Evolutionary conservation across 2,888 invertebrate genomes (phyloP), one percentile per base, ranked within the genome.

Genomic region (Epicampocera succincta): DNA sequence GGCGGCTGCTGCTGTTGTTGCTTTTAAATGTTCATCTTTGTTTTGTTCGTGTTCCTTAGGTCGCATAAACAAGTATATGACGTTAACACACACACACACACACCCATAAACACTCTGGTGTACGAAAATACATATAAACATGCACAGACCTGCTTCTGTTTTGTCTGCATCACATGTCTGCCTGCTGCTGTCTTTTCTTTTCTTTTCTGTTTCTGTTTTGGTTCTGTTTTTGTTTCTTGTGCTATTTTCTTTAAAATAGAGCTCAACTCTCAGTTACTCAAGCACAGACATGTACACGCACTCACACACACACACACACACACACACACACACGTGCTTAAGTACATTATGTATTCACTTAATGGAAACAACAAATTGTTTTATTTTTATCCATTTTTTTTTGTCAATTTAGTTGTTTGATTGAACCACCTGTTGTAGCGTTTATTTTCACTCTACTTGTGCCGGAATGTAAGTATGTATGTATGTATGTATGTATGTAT

Each of bases 341-440:
- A 25, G 12, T 54, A 48, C 21, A 17, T 5, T 2, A 40, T 9
- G 29, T 19, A 29, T 4, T 46, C 17, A 8, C 12, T 46, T 29
- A 15, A 58, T n/a, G 50, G 46, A 38, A 65, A 15, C 54, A 74
- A 60, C 58, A 75, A 54, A 29, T 17, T 69, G 42, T 56, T 66
- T 66, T 60, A 54, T 73, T 61, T 56, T 60, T 54, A 58, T 46
- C 13, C 60, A 46, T 38, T 38, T 54, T 25, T 54, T 54, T 38
- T 50, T 68, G 17, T 50, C 17, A n/a, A 50, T 50, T 50, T 38
- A 40, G 25, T 56, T 77, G 52, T 44, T 48, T n/a, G n/a, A n/a
- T 58, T 65, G 15, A 66, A 38, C 60, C 78, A 78, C 72, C 78
- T 78, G 78, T 71, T 77, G 69, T 48, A 48, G 56, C 42, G 38